phyloP scores from a whole-genome alignment of 2,888 invertebrate species.

The Meganola albula region DNA sequence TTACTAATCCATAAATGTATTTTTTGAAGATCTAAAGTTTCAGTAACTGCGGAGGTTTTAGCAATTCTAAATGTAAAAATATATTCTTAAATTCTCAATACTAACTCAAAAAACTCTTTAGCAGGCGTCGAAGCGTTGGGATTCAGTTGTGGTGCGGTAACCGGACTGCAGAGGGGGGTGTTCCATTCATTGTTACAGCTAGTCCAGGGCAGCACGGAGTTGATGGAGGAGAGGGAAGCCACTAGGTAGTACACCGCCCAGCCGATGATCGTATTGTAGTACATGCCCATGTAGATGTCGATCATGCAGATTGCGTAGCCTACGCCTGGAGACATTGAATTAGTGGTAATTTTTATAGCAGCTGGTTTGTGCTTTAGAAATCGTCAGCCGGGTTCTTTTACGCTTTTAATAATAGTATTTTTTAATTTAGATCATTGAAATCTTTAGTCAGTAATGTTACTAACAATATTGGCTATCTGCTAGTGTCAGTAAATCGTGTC shows the following conservation, averaged over 20 bases:
- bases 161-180: conserved; percentile 84
- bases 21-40: too few species aligned
- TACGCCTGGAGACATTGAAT: too few species aligned
- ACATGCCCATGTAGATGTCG: conserved; percentile 97
- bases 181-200: conserved; percentile 93
- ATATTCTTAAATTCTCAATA: conserved; percentile 16
- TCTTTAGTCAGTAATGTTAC: too few species aligned
- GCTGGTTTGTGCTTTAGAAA: background rate
- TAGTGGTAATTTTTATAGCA: too few species aligned
- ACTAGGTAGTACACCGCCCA: conserved; percentile 96
- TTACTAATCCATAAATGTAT: too few species aligned
- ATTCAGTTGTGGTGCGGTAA: conserved; percentile 73
- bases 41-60: too few species aligned
- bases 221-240: conserved; percentile 89
- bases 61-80: background rate
- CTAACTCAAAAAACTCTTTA: conserved; percentile 93
- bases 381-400: too few species aligned
- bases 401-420: too few species aligned
- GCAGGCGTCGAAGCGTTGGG: conserved; percentile 86
- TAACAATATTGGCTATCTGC: too few species aligned
- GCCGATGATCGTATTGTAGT: conserved; percentile 97
- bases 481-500: too few species aligned
- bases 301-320: conserved; percentile 98
- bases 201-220: conserved; percentile 90
- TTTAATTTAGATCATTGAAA: too few species aligned